Base-by-base conservation (phyloP, 2,113 vertebrate species). In the Hypanus sabinus region DNA sequence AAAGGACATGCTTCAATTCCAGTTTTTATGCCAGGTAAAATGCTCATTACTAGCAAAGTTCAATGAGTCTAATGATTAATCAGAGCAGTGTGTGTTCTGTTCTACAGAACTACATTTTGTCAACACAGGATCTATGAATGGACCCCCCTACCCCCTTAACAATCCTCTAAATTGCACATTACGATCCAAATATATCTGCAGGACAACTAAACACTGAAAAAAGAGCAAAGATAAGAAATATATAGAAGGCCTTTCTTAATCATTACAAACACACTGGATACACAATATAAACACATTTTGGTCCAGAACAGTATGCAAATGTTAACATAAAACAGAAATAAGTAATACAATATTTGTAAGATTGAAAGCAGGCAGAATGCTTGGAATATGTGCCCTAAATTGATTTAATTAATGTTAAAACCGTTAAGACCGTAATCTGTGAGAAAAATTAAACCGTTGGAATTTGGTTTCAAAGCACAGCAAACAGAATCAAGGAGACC, bases 1-100 rank as follows among this genome's bases (percentile, higher is more conserved):
- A 96, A 95, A 96, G 94, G 96, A 96, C 96, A 97, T 97, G 96
- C 96, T 97, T 97, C 95, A 96, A 96, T 96, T 97, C 97, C 97
- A 97, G 96, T 96, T 97, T 97, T 96, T 94, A 95, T 76, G 96
- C 94, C 94, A 95, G 96, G 95, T 94, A 93, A 94, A 96, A 96
- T 95, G 96, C 96, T 94, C 95, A 97, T 96, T 97, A 95, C 96
- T 95, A 96, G 95, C 95, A 96, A 94, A 38, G 96, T 95, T 95
- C 95, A 95, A 46, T 95, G 94, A 95, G 91, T 95, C 95, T 95
- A 94, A 94, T 96, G 94, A 76, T 76, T 95, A 95, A 96, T 94
- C 70, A 88, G 95, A 95, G 94, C 94, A 96, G 95, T 96, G 95
- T 94, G 95, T 94, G 94, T 95, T 95, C 95, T 96, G 94, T 94